phyloP scores from a whole-genome alignment of 2,113 vertebrate species.

The Nannobrachium achirus region DNA sequence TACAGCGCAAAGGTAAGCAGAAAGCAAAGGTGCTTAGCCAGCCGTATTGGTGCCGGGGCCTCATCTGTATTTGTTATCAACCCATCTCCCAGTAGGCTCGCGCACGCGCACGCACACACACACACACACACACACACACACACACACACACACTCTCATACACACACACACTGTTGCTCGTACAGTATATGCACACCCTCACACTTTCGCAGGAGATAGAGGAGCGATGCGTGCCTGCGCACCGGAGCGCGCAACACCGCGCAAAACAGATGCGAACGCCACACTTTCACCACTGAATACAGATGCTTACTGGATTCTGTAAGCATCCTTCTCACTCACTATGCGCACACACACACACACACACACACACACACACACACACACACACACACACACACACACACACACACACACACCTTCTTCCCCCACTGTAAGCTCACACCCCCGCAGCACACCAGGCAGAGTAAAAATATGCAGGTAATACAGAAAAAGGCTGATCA shows the following conservation, averaged over 20 bases:
- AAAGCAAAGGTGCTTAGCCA: conserved; percentile 82
- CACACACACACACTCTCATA: conserved; percentile 6
- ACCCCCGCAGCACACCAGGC: conserved; percentile 59
- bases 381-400: conserved; percentile 6
- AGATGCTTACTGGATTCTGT: conserved; percentile 48
- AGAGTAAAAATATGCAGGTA: conserved; percentile 75
- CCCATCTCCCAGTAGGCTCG: conserved; percentile 69
- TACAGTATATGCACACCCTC: conserved; percentile 17
- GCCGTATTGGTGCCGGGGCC: conserved; percentile 70
- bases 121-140: conserved; percentile 20
- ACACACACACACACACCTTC: conserved; percentile 36
- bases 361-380: too few relatives aligned
- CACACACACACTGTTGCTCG: neutral
- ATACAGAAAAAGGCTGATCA: conserved; percentile 66
- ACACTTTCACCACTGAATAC: conserved; percentile 54
- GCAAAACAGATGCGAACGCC: neutral
- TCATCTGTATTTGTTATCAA: conserved; percentile 82
- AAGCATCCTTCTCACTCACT: conserved; percentile 21
- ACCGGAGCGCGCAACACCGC: too few relatives aligned
- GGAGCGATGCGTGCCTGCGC: too few relatives aligned
- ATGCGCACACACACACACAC: neutral
- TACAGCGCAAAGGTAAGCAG: conserved; percentile 77
- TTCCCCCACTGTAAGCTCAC: conserved; percentile 65
- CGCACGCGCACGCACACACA: conserved; percentile 23
- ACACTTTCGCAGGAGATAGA: conserved; percentile 16